Percentiles rank a stretch among this genome's conserved stretches.
Conservation (phyloP, 2,888 invertebrate species). For the Heliconius aoede region DNA sequence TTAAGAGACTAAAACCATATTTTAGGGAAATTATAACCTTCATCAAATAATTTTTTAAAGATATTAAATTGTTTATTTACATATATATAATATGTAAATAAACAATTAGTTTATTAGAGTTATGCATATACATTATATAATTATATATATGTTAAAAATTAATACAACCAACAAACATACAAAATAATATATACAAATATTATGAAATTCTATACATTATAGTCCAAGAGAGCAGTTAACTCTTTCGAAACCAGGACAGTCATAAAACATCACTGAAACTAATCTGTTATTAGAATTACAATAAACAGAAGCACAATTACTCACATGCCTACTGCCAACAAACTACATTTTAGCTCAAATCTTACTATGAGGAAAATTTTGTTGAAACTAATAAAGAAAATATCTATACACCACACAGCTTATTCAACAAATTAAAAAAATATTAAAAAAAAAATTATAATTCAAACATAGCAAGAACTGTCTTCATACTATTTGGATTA, state of each 20-base stretch:
- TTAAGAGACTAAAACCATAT: no score
- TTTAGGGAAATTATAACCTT: no score
- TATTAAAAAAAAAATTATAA: no score
- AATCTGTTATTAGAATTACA: constrained; percentile 31
- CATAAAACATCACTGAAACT: constrained; percentile 49
- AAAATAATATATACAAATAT: not conserved
- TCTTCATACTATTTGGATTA: not conserved
- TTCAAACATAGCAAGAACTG: not conserved
- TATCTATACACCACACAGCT: no score
- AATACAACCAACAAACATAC: no score
- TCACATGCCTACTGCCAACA: constrained; percentile 9
- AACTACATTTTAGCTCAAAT: not conserved
- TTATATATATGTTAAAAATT: no score
- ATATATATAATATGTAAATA: no score
- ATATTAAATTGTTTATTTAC: no score
- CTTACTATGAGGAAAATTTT: constrained; percentile 5
- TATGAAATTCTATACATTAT: not conserved
- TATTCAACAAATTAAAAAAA: no score
- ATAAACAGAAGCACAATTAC: constrained; percentile 25
- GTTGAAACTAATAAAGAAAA: not conserved
- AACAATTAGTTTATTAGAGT: no score
- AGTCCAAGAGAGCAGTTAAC: constrained; percentile 50
- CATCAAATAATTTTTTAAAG: no score
- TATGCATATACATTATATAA: no score
- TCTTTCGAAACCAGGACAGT: constrained; percentile 51